A percentile compares a stretch with the other conserved stretches of the same genome.
These are phyloP conservation scores for Cordilura impudica DNA, from an alignment of 2,888 invertebrate genomes.

Conservation along the genomic window DNA sequence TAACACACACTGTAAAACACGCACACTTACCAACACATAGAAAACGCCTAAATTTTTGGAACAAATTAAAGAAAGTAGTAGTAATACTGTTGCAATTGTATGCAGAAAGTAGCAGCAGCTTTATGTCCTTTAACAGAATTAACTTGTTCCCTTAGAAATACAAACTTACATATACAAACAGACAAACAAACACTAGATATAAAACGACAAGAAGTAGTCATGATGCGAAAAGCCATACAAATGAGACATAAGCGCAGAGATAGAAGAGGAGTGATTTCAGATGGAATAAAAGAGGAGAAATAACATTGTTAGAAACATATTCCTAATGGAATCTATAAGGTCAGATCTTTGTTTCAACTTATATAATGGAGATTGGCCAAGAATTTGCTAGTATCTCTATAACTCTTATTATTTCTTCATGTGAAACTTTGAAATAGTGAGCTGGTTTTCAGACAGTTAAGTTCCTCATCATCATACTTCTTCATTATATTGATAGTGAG, in stretches of 20 bases:
- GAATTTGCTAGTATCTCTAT: too few species aligned
- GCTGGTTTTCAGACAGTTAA: too few species aligned
- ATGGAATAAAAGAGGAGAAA: too few species aligned
- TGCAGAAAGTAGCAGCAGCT: conserved; percentile 64
- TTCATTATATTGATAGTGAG: too few species aligned
- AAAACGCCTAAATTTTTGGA: conserved; percentile 49
- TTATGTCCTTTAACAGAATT: conserved; percentile 76
- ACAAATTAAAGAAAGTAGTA: conserved; percentile 41
- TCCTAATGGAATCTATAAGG: too few species aligned
- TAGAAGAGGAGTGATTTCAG: too few species aligned
- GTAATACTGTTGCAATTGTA: conserved; percentile 19
- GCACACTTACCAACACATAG: conserved; percentile 21
- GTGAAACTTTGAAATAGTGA: too few species aligned
- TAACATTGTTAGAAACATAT: too few species aligned
- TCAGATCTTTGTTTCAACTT: too few species aligned
- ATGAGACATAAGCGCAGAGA: neutral
- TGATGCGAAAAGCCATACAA: neutral
- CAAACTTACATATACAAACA: neutral
- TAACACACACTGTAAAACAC: conserved; percentile 37
- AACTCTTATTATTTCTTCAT: too few species aligned
- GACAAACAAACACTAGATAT: neutral
- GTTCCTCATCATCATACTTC: too few species aligned
- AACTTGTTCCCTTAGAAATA: conserved; percentile 70
- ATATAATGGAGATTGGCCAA: too few species aligned
- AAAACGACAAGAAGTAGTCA: neutral